Evolutionary conservation across 2,797 vertebrate genomes (phyloP).

Genomic region (Geotrypetes seraphini): DNA sequence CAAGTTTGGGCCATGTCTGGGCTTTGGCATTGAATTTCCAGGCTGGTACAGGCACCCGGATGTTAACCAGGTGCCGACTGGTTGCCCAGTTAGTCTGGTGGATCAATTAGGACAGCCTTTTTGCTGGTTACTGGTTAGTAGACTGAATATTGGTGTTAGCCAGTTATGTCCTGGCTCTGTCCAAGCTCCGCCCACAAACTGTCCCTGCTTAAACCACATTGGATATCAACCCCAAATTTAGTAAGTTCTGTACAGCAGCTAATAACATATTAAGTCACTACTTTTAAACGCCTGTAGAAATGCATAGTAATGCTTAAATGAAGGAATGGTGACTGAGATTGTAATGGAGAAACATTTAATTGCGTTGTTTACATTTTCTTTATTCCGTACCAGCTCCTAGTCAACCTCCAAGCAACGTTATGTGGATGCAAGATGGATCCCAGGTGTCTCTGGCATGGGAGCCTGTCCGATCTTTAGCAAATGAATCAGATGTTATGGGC

Average conservation of each 20-base stretch:
- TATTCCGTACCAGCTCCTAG: conserved; percentile 64
- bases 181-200: too few relatives aligned
- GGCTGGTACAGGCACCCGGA: too few relatives aligned
- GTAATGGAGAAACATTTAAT: neutral
- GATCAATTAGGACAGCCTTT: too few relatives aligned
- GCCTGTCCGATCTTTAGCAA: conserved; percentile 77
- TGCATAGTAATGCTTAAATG: neutral
- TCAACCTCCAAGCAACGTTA: conserved; percentile 77
- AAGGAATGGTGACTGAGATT: neutral
- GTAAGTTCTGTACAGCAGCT: conserved; percentile 2
- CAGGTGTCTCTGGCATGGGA: conserved; percentile 88
- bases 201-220: too few relatives aligned
- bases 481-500: conserved; percentile 93
- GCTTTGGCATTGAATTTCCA: too few relatives aligned
- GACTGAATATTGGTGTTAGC: too few relatives aligned
- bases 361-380: neutral
- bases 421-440: conserved; percentile 90
- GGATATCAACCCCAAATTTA: too few relatives aligned
- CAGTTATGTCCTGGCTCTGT: too few relatives aligned
- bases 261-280: conserved; percentile 30
- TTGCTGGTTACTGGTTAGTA: too few relatives aligned
- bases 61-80: too few relatives aligned
- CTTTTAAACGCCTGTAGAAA: conserved; percentile 7
- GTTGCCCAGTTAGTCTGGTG: too few relatives aligned
- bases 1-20: too few relatives aligned